Evolutionary conservation across 2,888 invertebrate genomes (phyloP), one percentile per base, ranked within the genome.

Genomic region (Aporophyla lueneburgensis): DNA sequence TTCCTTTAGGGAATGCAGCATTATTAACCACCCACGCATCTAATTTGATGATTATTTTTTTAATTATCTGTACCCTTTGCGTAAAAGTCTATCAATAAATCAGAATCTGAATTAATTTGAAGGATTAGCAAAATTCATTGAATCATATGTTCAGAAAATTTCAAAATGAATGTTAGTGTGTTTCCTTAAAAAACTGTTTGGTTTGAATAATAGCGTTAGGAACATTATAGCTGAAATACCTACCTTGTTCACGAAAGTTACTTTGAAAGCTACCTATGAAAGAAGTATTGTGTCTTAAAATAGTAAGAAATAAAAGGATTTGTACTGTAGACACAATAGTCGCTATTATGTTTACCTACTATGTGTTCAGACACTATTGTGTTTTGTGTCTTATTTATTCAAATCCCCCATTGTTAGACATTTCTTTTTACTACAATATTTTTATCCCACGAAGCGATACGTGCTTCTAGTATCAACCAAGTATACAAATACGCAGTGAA

Each of bases 261-360:
- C n/a, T 19, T 46, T 21, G 27, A n/a, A 63, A 63, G 33, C 33
- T 63, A 19, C 12, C 19, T 14, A 10, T 4, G 2, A 69, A 53
- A 43, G 4, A 10, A 40, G 6, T 69, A 46, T 71, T 72, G 53
- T 72, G 58, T 58, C 16, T 46, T n/a, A n/a, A 10, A 53, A 69
- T 27, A 27, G n/a, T 27, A 16, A 53, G 12, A 27, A 33, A 76
- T n/a, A 63, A 56, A 10, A 49, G 24, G 49, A 27, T 49, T 76
- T 63, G 0, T 62, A n/a, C 6, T 16, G 24, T 56, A 21, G 1
- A 63, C 16, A 63, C 59, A 63, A 63, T 24, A n/a, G 43, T 63
- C 24, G n/a, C 9, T 19, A 19, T 63, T 63, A 43, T 43, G 43
- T 43, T 19, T 43, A n/a, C n/a, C n/a, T n/a, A 43, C 5, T 63